These are phyloP conservation scores for Myrmecophaga tridactyla DNA, from an alignment of 2,113 vertebrate species.

Conservation along the genomic window DNA sequence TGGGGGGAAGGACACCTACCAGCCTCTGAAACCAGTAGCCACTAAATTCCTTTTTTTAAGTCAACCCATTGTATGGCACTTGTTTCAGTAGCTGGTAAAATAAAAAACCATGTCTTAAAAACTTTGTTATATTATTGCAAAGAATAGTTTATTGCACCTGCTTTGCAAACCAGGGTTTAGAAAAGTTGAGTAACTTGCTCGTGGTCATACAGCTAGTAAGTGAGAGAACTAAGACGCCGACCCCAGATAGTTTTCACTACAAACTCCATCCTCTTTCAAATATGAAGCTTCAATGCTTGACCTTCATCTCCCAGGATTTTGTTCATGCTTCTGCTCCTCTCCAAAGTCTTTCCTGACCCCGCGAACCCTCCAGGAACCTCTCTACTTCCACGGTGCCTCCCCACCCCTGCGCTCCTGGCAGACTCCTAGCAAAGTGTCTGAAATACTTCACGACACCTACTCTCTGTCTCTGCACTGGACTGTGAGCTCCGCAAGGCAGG, in stretches of 20 bases:
- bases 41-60: too few relatives aligned
- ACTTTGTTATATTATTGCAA: background rate
- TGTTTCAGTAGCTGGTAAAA: too few relatives aligned
- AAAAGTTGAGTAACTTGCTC: background rate
- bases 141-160: background rate
- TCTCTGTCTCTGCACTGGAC: background rate
- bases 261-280: background rate
- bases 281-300: rapidly evolving
- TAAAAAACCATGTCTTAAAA: background rate
- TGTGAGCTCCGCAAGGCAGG: background rate
- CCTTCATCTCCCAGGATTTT: background rate
- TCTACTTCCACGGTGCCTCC: background rate
- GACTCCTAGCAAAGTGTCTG: background rate
- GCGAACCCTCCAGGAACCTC: background rate
- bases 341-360: background rate
- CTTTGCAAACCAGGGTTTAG: background rate
- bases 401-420: background rate
- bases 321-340: background rate
- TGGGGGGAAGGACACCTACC: too few relatives aligned
- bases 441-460: background rate
- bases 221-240: background rate
- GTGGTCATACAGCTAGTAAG: background rate
- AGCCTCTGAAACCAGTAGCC: too few relatives aligned
- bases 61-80: too few relatives aligned
- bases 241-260: background rate